Percentiles rank a stretch among this genome's conserved stretches.
phyloP scores from a whole-genome alignment of 1,140 invertebrate species.

The Chionoecetes opilio region DNA sequence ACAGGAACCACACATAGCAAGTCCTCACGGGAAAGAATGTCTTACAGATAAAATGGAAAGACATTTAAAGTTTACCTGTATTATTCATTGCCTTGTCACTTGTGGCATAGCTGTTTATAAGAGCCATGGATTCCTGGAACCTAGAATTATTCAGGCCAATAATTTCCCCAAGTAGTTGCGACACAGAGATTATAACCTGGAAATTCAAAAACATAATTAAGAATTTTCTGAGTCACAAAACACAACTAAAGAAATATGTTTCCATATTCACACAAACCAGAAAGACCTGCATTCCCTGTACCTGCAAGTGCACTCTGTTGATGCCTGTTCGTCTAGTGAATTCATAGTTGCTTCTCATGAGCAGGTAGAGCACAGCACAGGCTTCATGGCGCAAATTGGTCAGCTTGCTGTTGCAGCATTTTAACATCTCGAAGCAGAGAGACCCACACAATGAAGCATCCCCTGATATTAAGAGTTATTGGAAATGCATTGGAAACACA shows the following conservation, averaged over 20 bases:
- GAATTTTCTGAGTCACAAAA: not conserved
- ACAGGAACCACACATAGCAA: too few relatives aligned
- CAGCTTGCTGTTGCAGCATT: slow-evolving; percentile 92
- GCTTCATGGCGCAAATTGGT: slow-evolving; percentile 93
- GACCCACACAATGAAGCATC: slow-evolving; percentile 93
- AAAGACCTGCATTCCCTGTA: slow-evolving; percentile 81
- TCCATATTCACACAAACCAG: not conserved
- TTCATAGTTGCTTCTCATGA: slow-evolving; percentile 97
- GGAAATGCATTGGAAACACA: slow-evolving; percentile 49
- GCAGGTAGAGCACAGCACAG: slow-evolving; percentile 93
- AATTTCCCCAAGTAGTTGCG: slow-evolving; percentile 94
- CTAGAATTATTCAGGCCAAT: slow-evolving; percentile 93
- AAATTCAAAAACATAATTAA: slow-evolving; percentile 24
- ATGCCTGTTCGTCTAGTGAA: slow-evolving; percentile 92
- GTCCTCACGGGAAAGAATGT: not conserved
- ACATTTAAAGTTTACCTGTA: slow-evolving; percentile 86
- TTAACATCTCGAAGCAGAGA: slow-evolving; percentile 92
- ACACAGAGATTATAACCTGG: slow-evolving; percentile 93
- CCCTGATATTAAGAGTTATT: slow-evolving; percentile 84
- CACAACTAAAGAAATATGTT: not conserved
- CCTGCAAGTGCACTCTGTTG: slow-evolving; percentile 93
- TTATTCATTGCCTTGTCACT: slow-evolving; percentile 97
- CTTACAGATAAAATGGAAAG: not conserved
- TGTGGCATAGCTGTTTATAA: slow-evolving; percentile 96
- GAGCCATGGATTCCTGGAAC: slow-evolving; percentile 95